Percentiles rank a stretch among this genome's conserved stretches.
phyloP scores from a whole-genome alignment of 1,140 invertebrate species.

The Panagrolaimus sp. region DNA sequence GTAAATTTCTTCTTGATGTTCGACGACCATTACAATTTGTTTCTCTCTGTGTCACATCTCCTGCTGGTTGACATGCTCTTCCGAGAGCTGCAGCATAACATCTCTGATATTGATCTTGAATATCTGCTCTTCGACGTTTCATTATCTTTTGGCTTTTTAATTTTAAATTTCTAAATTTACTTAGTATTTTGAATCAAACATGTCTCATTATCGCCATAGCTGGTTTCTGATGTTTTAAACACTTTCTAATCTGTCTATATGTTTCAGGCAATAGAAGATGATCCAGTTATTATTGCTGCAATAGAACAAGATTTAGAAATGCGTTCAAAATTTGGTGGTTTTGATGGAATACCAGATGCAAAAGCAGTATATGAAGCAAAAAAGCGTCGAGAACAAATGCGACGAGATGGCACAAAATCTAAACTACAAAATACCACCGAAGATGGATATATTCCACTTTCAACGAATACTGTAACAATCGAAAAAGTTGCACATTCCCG shows the following conservation, averaged over 20 bases:
- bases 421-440: background rate
- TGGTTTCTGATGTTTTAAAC: too few relatives aligned
- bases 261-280: background rate
- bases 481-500: conserved; percentile 20
- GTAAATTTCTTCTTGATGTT: too few relatives aligned
- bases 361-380: conserved; percentile 45
- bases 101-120: conserved; percentile 34
- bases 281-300: conserved; percentile 6
- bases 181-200: too few relatives aligned
- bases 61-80: conserved; percentile 13
- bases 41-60: too few relatives aligned
- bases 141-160: too few relatives aligned
- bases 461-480: conserved; percentile 26
- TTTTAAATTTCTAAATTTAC: too few relatives aligned
- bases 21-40: too few relatives aligned
- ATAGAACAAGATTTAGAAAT: conserved; percentile 17
- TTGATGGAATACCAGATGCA: conserved; percentile 38
- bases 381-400: conserved; percentile 37
- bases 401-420: conserved; percentile 17
- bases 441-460: conserved; percentile 30
- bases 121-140: too few relatives aligned
- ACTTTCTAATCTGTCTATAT: background rate
- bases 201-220: too few relatives aligned
- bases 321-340: conserved; percentile 25
- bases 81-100: conserved; percentile 22